phyloP scores from a whole-genome alignment of 1,140 invertebrate genomes.

The Trachymyrmex cornetzi region DNA sequence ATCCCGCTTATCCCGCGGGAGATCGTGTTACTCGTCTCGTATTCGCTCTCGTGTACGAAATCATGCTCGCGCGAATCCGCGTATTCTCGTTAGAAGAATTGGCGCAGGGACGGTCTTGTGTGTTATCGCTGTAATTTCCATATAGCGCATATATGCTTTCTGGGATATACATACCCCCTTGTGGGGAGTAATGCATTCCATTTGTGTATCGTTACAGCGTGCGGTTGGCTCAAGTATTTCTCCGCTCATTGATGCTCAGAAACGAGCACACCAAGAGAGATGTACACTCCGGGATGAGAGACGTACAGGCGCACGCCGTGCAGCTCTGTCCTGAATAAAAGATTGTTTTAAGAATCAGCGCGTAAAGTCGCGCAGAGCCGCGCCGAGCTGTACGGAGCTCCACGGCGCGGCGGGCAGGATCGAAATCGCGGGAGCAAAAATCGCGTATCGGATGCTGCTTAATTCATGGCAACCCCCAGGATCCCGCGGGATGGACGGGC shows the following conservation, averaged over 20 bases:
- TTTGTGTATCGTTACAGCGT: slow-evolving; percentile 32
- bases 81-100: slow-evolving; percentile 39
- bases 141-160: background rate
- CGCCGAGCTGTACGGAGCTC: background rate
- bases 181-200: slow-evolving; percentile 45
- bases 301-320: slow-evolving; percentile 17
- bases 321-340: slow-evolving; percentile 78
- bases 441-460: slow-evolving; percentile 78
- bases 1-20: background rate
- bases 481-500: slow-evolving; percentile 57
- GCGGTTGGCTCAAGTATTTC: slow-evolving; percentile 26
- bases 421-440: slow-evolving; percentile 70
- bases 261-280: slow-evolving; percentile 24
- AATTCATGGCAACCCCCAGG: slow-evolving; percentile 77
- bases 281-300: background rate
- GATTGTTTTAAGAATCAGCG: slow-evolving; percentile 76
- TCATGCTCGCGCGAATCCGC: slow-evolving; percentile 12
- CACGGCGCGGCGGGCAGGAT: background rate
- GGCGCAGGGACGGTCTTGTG: background rate
- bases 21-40: slow-evolving; percentile 2
- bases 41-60: slow-evolving; percentile 17
- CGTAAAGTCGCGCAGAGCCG: slow-evolving; percentile 28
- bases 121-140: slow-evolving; percentile 58
- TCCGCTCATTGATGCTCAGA: background rate
- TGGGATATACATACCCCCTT: background rate